Base-by-base conservation (phyloP, 1,140 invertebrate species). In the Hycleus phaleratus region DNA sequence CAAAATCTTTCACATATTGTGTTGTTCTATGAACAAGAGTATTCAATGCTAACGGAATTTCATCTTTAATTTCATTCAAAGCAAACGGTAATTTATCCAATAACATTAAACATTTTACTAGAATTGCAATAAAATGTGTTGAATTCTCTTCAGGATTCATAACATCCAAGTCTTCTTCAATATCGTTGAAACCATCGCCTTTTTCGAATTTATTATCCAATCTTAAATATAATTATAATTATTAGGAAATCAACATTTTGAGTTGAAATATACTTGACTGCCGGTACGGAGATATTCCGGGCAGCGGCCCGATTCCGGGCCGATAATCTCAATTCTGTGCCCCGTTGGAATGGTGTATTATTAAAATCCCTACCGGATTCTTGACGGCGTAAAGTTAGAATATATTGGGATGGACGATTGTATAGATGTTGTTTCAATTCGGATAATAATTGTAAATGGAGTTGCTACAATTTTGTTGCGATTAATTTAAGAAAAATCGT, bases 51-150 rank as follows among this genome's bases (percentile, higher is more conserved):
- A 82, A 81, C 72, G 93, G 85, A 75, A 93, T 91, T 74, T 88
- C 82, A 24, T 82, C 79, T 74, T 90, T 90, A 51, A 94, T 80
- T 68, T 81, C 88, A 78, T 91, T 90, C 40, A 93, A 81, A 12
- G 90, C 85, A 68, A 92, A 90, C 26, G 90, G 86, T 60, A 95
- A 76, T 73, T 90, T 91, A 51, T 88, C 84, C 43, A 97, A 75
- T 46, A 91, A 80, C n/a, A 84, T 87, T 32, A 95, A 79, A 60
- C 91, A 93, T 72, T 94, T 90, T 3, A 94, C 83, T 26, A 93
- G 79, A 64, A 93, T 87, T 63, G 87, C 83, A 64, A 93, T 82
- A 66, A 88, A 89, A 66, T 87, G 79, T 62, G 79, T 80, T 38
- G 82, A 77, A 71, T 88, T 83, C 52, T 83, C 79, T 67, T 89